Evolutionary conservation across 2,888 invertebrate genomes (phyloP).

Genomic region (Nectonema munidae): DNA sequence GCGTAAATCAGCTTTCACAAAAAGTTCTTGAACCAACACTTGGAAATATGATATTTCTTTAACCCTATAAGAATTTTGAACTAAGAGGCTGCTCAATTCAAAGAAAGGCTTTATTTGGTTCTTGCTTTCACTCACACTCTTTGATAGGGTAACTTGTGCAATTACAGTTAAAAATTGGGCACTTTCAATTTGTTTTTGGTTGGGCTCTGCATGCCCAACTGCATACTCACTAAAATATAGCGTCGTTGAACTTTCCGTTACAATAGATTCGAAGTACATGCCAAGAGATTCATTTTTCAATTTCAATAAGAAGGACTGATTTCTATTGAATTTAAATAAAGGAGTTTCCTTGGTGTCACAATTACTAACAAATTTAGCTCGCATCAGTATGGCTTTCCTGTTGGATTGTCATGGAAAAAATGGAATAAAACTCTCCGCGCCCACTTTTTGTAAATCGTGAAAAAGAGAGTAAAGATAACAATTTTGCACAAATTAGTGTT

Average conservation of each 20-base stretch:
- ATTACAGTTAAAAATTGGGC: constrained; percentile 71
- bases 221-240: too few species aligned
- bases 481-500: constrained; percentile 72
- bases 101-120: constrained; percentile 80
- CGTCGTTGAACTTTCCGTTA: too few species aligned
- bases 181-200: constrained; percentile 54
- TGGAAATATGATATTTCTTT: constrained; percentile 50
- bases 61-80: constrained; percentile 53
- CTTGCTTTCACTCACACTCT: too few species aligned
- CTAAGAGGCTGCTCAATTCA: constrained; percentile 62
- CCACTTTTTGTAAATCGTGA: constrained; percentile 42
- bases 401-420: constrained; percentile 38
- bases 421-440: constrained; percentile 34
- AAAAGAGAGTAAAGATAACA: constrained; percentile 72
- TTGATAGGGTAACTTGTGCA: constrained; percentile 69
- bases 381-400: constrained; percentile 23
- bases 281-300: too few species aligned
- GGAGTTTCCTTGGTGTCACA: constrained; percentile 35
- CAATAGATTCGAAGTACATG: too few species aligned
- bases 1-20: constrained; percentile 62
- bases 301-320: too few species aligned
- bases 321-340: constrained; percentile 49
- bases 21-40: constrained; percentile 74
- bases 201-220: too few species aligned
- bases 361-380: constrained; percentile 35